phyloP scores from a whole-genome alignment of 2,113 vertebrate genomes.

The Sisor rabdophorus region DNA sequence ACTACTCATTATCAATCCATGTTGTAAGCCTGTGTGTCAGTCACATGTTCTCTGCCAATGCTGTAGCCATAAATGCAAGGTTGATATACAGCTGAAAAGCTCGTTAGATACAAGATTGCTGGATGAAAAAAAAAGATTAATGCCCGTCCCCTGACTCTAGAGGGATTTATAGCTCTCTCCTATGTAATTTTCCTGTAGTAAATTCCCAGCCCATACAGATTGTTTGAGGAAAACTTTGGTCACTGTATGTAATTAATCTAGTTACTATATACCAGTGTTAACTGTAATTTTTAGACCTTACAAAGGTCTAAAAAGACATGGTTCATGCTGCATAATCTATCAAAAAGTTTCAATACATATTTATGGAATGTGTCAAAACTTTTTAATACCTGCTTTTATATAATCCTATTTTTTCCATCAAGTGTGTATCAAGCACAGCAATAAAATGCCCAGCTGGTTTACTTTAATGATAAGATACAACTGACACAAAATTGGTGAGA shows the following conservation, averaged over 20 bases:
- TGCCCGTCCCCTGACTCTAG: neutral
- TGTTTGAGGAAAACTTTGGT: neutral
- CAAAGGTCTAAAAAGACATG: neutral
- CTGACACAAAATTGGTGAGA: neutral
- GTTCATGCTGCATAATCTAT: no score
- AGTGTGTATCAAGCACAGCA: no score
- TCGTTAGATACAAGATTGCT: neutral
- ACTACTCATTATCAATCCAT: neutral
- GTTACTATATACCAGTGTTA: neutral
- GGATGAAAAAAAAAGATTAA: neutral
- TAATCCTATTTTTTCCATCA: no score
- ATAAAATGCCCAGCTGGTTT: no score
- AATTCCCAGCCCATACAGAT: neutral
- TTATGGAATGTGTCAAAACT: no score
- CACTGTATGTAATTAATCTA: neutral
- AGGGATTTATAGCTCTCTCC: neutral
- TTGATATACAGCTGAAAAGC: neutral
- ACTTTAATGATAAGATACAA: neutral
- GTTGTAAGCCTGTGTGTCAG: neutral
- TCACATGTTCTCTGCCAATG: neutral
- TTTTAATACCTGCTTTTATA: no score
- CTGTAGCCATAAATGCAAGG: neutral
- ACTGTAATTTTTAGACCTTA: neutral
- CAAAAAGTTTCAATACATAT: no score
- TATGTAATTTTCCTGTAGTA: no score